Base-by-base conservation (phyloP, 2,113 vertebrate genomes). In the Motacilla tschutschensis region DNA sequence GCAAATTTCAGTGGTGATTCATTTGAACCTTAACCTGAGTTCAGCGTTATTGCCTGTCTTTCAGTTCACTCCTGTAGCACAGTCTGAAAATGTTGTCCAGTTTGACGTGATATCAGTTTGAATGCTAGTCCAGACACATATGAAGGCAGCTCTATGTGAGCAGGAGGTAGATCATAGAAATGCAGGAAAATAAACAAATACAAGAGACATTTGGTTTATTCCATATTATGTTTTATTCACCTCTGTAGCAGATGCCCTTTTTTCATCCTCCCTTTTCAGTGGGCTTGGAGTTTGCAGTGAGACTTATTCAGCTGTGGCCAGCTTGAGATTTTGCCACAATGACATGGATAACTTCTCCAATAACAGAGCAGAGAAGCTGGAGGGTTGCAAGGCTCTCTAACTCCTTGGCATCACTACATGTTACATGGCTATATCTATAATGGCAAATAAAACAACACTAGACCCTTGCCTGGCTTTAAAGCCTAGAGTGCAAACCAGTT, bases 181-280 rank as follows among this genome's bases (percentile, higher is more conserved):
- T 36, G 4, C 8, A 43, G 17, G 11, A 31, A 81, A 79, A 78
- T 5, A 64, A 63, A 25, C 3, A 77, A 57, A 54, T 38, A 25
- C 4, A 63, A 19, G 7, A 78, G 20, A 38, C 8, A 1, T 65
- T 48, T 58, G 14, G 2, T 67, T 71, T 51, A 58, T 40, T 66
- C 35, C 3, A 14, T 41, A 26, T 50, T 54, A 29, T 33, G 14
- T 19, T 65, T 85, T 74, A 71, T 70, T 67, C 16, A 25, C 26
- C 4, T 80, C 10, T 47, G 29, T 35, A 50, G 9, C 29, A 54
- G 53, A 35, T 62, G n/a, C 9, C 41, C 12, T 38, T 50, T 66
- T 47, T 63, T 48, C 6, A 80, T 5, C 9, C 4, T 3, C 3
- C 1, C 2, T 41, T 10, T 62, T 73, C 20, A n/a, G 2, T 18